These are phyloP conservation scores for Psilopsiagon aurifrons DNA, from an alignment of 2,113 vertebrate genomes.

Conservation along the genomic window DNA sequence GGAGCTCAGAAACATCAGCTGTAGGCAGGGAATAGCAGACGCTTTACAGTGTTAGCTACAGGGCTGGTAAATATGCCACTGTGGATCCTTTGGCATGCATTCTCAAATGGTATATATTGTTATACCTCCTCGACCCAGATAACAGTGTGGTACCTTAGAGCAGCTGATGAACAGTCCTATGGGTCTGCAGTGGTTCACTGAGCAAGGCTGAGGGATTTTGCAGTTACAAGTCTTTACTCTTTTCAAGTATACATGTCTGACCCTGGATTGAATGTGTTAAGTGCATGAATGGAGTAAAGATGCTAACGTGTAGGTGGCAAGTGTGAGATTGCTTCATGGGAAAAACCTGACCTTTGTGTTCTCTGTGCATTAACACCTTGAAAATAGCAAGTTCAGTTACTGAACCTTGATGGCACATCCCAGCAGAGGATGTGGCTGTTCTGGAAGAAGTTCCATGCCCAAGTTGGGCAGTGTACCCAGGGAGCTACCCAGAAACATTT, in stretches of 20 bases:
- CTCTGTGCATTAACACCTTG: background rate
- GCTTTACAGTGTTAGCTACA: background rate
- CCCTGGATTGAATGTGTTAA: background rate
- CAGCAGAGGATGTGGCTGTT: background rate
- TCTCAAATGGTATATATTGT: background rate
- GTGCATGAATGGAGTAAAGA: background rate
- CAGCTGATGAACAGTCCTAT: background rate
- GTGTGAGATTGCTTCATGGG: background rate
- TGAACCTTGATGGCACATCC: slow-evolving; percentile 2
- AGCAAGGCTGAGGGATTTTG: background rate
- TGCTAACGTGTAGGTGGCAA: background rate
- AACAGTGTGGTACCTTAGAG: background rate
- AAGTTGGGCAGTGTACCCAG: background rate
- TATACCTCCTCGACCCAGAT: background rate
- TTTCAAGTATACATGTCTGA: background rate
- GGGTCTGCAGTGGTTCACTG: background rate
- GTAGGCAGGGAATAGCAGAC: background rate
- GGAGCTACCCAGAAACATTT: background rate
- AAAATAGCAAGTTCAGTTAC: background rate
- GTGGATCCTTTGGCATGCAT: background rate
- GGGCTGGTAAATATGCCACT: background rate
- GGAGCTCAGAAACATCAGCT: slow-evolving; percentile 22
- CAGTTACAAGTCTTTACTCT: background rate
- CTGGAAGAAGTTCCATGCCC: background rate
- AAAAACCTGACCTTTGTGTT: background rate